These are phyloP conservation scores for Cantharis lateralis DNA, from an alignment of 2,888 invertebrate genomes.

Conservation along the genomic window DNA sequence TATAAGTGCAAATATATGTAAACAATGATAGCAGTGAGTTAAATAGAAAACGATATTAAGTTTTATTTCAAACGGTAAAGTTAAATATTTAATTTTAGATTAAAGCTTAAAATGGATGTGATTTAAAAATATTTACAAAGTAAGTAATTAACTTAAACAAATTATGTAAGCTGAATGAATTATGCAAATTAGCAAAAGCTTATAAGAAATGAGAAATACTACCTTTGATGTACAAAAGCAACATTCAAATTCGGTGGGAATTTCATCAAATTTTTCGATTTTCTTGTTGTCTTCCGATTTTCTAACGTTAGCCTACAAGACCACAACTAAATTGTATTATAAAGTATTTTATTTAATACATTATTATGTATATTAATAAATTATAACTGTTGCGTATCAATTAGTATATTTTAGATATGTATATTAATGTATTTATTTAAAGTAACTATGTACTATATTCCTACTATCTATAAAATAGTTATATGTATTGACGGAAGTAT, in stretches of 20 bases:
- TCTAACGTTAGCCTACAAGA: conserved; percentile 60
- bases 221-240: conserved; percentile 97
- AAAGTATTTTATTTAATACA: neutral
- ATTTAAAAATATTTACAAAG: neutral
- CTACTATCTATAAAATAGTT: neutral
- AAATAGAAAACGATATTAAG: neutral
- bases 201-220: conserved; percentile 51
- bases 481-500: neutral
- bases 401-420: no score
- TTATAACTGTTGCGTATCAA: neutral
- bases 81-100: neutral
- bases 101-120: neutral
- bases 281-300: conserved; percentile 66
- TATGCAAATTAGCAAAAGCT: conserved; percentile 21
- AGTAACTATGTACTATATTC: no score
- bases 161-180: conserved; percentile 12
- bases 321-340: conserved; percentile 41
- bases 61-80: neutral
- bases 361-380: neutral
- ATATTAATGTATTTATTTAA: no score
- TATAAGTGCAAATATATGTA: neutral
- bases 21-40: conserved; percentile 2
- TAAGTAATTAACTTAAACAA: neutral
- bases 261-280: conserved; percentile 74
- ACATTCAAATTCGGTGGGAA: conserved; percentile 95